Evolutionary conservation across 37 sponge, comb jelly and placozoan species (phyloP).

Genomic region (Ianthella basta): DNA sequence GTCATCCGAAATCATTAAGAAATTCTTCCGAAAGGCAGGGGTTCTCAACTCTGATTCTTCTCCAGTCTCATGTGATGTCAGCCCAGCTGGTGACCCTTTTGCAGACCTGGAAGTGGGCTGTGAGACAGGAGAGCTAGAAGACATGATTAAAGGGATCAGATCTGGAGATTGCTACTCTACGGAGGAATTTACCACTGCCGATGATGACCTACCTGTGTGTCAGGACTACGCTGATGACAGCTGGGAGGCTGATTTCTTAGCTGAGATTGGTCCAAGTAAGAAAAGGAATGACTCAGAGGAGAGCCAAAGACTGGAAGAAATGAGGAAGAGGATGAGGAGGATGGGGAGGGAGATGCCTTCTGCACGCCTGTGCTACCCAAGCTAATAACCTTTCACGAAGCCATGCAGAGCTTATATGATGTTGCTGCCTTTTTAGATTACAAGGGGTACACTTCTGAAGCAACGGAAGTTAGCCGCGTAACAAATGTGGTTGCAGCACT

Average conservation of each 20-base stretch:
- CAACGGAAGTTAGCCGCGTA: slow-evolving; percentile 15
- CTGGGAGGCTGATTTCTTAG: slow-evolving; percentile 36
- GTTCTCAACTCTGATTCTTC: slow-evolving; percentile 7
- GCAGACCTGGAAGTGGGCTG: slow-evolving; percentile 28
- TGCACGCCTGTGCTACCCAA: too few species aligned
- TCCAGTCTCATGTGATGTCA: not conserved
- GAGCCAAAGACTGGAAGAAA: too few species aligned
- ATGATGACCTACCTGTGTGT: slow-evolving; percentile 28
- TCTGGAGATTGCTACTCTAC: slow-evolving; percentile 17
- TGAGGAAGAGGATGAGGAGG: too few species aligned
- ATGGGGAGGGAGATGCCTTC: too few species aligned
- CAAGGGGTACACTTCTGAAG: slow-evolving; percentile 14
- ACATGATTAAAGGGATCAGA: slow-evolving; percentile 2
- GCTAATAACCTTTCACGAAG: slow-evolving; percentile 20
- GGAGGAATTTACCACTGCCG: slow-evolving; percentile 27
- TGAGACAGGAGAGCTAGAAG: not conserved
- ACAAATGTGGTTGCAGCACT: slow-evolving; percentile 13
- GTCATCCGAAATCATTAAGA: slow-evolving; percentile 44
- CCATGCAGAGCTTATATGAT: not conserved
- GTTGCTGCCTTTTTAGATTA: slow-evolving; percentile 20
- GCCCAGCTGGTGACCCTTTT: slow-evolving; percentile 33
- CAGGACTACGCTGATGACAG: slow-evolving; percentile 24
- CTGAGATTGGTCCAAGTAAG: too few species aligned
- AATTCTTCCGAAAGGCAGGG: slow-evolving; percentile 63
- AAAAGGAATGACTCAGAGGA: too few species aligned